Evolutionary conservation across 1,140 invertebrate species (phyloP).

Genomic region (Chrysomallon squamiferum): DNA sequence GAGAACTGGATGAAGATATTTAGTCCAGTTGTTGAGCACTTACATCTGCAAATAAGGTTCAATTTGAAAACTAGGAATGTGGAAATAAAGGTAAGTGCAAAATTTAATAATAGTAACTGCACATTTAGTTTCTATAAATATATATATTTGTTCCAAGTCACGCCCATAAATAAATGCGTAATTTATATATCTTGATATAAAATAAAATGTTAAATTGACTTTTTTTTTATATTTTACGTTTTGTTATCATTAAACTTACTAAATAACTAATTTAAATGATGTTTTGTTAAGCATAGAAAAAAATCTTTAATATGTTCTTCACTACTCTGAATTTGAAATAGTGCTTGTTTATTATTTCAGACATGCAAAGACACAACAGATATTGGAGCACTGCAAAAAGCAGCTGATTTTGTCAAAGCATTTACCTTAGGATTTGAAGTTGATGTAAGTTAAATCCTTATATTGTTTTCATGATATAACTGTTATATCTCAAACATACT

Average conservation of each 20-base stretch:
- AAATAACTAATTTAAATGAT: too few species aligned
- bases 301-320: too few species aligned
- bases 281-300: too few species aligned
- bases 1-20: constrained; percentile 98
- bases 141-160: too few species aligned
- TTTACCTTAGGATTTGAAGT: constrained; percentile 97
- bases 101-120: not conserved
- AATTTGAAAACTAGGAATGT: constrained; percentile 92
- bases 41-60: constrained; percentile 93
- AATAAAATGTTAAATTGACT: too few species aligned
- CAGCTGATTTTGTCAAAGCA: constrained; percentile 96
- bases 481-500: not conserved
- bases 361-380: constrained; percentile 80
- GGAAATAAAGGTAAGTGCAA: constrained; percentile 72
- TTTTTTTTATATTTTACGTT: too few species aligned
- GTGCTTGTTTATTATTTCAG: constrained; percentile 52
- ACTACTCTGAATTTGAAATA: too few species aligned
- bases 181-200: too few species aligned
- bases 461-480: not conserved
- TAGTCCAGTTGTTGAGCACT: constrained; percentile 92
- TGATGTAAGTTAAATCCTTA: constrained; percentile 67
- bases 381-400: constrained; percentile 92
- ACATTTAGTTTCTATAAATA: too few species aligned
- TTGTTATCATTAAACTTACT: too few species aligned
- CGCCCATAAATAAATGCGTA: too few species aligned